These are phyloP conservation scores for Prionace glauca DNA, from an alignment of 2,797 vertebrate species.

Conservation along the genomic window DNA sequence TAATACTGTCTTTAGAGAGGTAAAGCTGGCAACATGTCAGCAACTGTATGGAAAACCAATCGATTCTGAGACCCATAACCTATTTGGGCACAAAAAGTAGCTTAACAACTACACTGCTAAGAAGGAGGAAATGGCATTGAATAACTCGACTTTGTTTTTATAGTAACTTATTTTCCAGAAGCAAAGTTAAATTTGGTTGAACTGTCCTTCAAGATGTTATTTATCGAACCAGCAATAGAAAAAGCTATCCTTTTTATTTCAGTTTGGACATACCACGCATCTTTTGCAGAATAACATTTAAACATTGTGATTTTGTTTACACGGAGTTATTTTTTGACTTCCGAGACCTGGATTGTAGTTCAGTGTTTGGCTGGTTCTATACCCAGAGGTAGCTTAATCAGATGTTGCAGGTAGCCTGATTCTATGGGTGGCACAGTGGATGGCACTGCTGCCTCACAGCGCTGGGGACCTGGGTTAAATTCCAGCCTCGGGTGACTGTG, in stretches of 20 bases:
- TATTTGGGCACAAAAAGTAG: not conserved
- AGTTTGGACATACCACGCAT: not conserved
- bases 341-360: not conserved
- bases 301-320: slow-evolving; percentile 1
- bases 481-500: no score
- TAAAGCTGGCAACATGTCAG: not conserved
- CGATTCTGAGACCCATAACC: not conserved
- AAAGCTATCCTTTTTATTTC: not conserved
- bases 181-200: not conserved
- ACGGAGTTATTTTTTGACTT: not conserved
- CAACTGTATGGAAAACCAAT: not conserved
- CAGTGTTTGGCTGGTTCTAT: not conserved
- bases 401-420: no score
- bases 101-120: not conserved
- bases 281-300: not conserved
- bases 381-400: no score
- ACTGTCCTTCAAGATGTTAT: slow-evolving; percentile 10
- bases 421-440: no score
- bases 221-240: not conserved
- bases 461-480: no score
- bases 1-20: not conserved
- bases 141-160: not conserved
- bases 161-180: not conserved
- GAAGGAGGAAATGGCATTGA: not conserved
- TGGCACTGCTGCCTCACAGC: no score